phyloP scores from a whole-genome alignment of 1,140 invertebrate genomes.

The Episyrphus balteatus region DNA sequence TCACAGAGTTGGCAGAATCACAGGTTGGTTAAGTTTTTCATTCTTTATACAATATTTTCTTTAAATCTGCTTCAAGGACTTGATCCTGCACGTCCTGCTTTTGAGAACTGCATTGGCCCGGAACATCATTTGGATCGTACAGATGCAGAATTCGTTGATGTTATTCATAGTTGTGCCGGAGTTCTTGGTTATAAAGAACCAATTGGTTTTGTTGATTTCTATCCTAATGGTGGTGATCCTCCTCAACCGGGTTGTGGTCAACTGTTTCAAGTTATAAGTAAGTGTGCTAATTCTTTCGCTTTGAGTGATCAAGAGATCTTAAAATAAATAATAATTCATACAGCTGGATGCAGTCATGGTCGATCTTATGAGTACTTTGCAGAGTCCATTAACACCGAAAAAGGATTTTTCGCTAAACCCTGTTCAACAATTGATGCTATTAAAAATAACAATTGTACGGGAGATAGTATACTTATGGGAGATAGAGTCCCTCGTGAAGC shows the following conservation, averaged over 20 bases:
- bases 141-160: constrained; percentile 66
- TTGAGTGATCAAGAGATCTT: not conserved
- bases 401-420: constrained; percentile 44
- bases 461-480: constrained; percentile 45
- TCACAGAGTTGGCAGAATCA: constrained; percentile 48
- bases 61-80: constrained; percentile 46
- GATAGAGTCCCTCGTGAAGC: constrained; percentile 39
- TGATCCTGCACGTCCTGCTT: constrained; percentile 65
- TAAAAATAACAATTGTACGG: constrained; percentile 42
- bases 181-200: constrained; percentile 47
- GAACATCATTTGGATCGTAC: constrained; percentile 47
- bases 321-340: constrained; percentile 9
- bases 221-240: constrained; percentile 63
- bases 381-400: constrained; percentile 50
- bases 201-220: constrained; percentile 67
- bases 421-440: constrained; percentile 50
- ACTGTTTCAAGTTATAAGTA: constrained; percentile 41
- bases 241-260: constrained; percentile 64
- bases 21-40: constrained; percentile 34
- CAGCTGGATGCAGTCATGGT: constrained; percentile 66
- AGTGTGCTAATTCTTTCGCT: constrained; percentile 5
- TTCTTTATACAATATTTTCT: not conserved
- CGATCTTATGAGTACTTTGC: constrained; percentile 54
- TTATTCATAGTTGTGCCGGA: constrained; percentile 62
- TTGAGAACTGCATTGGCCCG: constrained; percentile 45